Percentiles rank a stretch among this genome's conserved stretches.
Conservation (phyloP, 1,140 invertebrate genomes). For the Pararge aegeria region DNA sequence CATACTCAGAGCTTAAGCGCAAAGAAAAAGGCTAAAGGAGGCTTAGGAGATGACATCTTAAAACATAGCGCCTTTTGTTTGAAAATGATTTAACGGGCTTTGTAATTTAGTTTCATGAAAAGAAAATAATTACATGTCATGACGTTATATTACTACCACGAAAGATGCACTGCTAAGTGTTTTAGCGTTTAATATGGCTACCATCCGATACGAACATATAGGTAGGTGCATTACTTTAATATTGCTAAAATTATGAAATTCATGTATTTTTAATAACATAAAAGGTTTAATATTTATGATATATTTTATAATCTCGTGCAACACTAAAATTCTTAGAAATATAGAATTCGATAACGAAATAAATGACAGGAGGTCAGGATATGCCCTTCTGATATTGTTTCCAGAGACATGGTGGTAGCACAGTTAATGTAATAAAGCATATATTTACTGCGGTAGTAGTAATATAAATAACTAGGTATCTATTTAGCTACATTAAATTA, state of each 20-base stretch:
- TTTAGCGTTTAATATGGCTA: no score
- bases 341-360: constrained; percentile 16
- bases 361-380: constrained; percentile 24
- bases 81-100: background rate
- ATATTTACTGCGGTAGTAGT: no score
- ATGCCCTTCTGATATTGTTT: constrained; percentile 1
- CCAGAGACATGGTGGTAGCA: background rate
- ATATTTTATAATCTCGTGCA: background rate
- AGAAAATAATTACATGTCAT: background rate
- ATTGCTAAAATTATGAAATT: no score
- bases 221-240: no score
- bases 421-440: background rate
- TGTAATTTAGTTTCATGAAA: background rate
- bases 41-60: background rate
- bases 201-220: no score
- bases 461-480: no score
- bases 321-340: constrained; percentile 16
- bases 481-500: no score
- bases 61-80: background rate
- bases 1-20: no score
- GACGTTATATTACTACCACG: no score
- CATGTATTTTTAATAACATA: no score
- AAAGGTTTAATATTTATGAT: no score
- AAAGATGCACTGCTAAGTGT: no score
- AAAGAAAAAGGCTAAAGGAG: background rate